Evolutionary conservation across 2,797 vertebrate genomes (phyloP), one percentile per base, ranked within the genome.

Genomic region (Amphiprion clarkii): DNA sequence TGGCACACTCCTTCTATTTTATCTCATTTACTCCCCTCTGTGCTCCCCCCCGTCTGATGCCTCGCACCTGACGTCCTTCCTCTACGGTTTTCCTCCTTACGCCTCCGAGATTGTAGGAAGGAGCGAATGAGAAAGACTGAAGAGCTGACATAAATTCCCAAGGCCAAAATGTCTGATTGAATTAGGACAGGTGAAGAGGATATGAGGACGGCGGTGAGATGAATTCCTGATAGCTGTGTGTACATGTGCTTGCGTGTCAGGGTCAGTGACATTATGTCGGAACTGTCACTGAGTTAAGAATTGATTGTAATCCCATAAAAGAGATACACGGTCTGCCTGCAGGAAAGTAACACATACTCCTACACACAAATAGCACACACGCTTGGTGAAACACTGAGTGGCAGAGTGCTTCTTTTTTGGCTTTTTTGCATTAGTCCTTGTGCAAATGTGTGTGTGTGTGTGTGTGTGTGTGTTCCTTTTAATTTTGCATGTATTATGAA

Each of bases 101-200:
- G 48, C 63, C 72, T 78, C 71, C 48, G 48, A 51, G 52, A 73
- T 66, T 69, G 71, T 21, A 58, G 69, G 53, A 72, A 21, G 12
- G 44, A 73, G 56, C 54, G 79, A 76, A 78, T 79, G 64, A 87
- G 59, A 70, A 29, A 77, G 54, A 64, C 59, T 36, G 54, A 63
- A 58, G 75, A 60, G 67, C 76, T 68, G 78, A 71, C 74, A 77
- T 76, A 66, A 85, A 86, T 85, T 82, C 71, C 71, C 81, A 67
- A 58, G 58, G 76, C 85, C 76, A 60, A 63, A 81, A 56, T 71
- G 73, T 74, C 55, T 81, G 74, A 81, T 73, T 71, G 76, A 86
- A 83, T 87, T 76, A 81, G 76, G 65, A 62, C 76, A 81, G 79
- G 72, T 67, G 62, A 60, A 71, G 48, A 70, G 71, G 68, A 72